Conservation (phyloP, 2,888 invertebrate genomes). For the Tenthredo livida region DNA sequence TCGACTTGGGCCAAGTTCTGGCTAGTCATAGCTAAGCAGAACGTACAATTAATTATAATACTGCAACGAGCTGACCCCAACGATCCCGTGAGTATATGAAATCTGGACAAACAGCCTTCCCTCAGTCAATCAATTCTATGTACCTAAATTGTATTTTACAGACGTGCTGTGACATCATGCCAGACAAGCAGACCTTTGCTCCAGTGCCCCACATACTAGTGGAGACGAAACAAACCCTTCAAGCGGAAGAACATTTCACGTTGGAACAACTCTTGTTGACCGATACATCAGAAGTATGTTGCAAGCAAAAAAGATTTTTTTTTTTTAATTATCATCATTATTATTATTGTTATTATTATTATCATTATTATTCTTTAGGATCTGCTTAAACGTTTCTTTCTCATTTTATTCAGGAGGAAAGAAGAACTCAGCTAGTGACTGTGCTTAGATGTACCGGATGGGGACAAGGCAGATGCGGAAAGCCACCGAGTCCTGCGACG, state of each 20-base stretch:
- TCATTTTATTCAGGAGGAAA: not conserved
- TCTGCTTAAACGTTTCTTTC: not conserved
- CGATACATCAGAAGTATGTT: slow-evolving; percentile 64
- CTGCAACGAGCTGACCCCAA: slow-evolving; percentile 74
- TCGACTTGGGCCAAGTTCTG: slow-evolving; percentile 78
- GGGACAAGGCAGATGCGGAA: slow-evolving; percentile 64
- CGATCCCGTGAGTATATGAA: slow-evolving; percentile 70
- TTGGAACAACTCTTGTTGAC: slow-evolving; percentile 61
- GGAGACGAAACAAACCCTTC: not conserved
- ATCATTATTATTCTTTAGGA: not conserved
- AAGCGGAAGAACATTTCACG: slow-evolving; percentile 58
- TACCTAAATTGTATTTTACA: not conserved
- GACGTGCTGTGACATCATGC: slow-evolving; percentile 8
- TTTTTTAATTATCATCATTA: not conserved
- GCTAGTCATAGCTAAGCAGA: slow-evolving; percentile 76
- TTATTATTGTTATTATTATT: not conserved
- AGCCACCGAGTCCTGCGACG: slow-evolving; percentile 66
- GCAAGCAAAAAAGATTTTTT: not conserved
- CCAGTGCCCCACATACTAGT: not conserved
- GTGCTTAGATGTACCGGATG: slow-evolving; percentile 70
- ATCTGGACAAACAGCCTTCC: no score
- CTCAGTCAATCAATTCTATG: no score
- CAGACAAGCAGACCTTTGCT: not conserved
- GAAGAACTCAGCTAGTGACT: slow-evolving; percentile 51
- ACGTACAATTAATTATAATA: slow-evolving; percentile 74